Percentiles rank a stretch among this genome's conserved stretches.
These are phyloP conservation scores for Falco columbarius DNA, from an alignment of 2,797 vertebrate species.

Conservation along the genomic window DNA sequence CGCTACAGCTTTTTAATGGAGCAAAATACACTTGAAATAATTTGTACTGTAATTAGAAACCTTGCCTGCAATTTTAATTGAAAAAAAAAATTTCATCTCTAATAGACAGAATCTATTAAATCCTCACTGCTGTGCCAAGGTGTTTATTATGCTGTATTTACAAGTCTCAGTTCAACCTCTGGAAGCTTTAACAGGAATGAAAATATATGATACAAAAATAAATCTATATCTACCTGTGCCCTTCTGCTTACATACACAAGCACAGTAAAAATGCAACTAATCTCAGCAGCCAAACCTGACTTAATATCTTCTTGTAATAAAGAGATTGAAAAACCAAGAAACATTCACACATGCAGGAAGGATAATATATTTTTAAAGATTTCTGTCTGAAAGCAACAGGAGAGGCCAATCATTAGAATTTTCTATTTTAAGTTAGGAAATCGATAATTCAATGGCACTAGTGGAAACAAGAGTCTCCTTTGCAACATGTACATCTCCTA, in stretches of 20 bases:
- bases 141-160: constrained; percentile 8
- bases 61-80: constrained; percentile 21
- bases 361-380: background rate
- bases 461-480: background rate
- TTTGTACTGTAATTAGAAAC: constrained; percentile 43
- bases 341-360: background rate
- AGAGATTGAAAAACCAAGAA: background rate
- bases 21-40: constrained; percentile 41
- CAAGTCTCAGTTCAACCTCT: background rate
- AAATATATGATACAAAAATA: background rate
- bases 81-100: background rate
- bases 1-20: background rate
- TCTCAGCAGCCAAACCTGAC: background rate
- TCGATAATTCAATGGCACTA: background rate
- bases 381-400: background rate
- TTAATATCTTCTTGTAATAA: background rate
- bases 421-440: background rate
- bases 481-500: background rate
- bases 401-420: background rate
- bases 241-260: background rate
- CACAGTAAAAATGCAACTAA: background rate
- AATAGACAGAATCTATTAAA: constrained; percentile 31
- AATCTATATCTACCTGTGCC: background rate
- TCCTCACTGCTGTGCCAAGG: background rate
- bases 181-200: background rate